A percentile compares a stretch with the other conserved stretches of the same genome.
phyloP scores from a whole-genome alignment of 2,888 invertebrate genomes.

The Chloroclysta siterata region DNA sequence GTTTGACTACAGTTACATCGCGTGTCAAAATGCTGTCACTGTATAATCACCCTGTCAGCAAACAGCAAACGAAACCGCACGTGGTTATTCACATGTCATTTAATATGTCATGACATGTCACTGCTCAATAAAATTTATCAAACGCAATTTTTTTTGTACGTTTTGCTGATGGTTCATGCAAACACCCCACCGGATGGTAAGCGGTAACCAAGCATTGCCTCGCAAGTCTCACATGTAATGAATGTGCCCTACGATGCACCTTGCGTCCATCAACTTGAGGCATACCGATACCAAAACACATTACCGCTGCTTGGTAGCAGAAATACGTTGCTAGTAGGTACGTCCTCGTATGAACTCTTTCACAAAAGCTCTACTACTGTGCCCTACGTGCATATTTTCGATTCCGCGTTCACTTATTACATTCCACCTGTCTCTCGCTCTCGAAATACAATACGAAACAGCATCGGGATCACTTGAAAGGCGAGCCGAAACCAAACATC shows the following conservation, averaged over 20 bases:
- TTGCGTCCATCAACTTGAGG: too few species aligned
- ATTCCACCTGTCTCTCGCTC: slow-evolving; percentile 15
- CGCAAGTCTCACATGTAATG: too few species aligned
- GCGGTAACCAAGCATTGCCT: too few species aligned
- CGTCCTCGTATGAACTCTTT: too few species aligned
- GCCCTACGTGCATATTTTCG: background rate
- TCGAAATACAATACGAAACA: slow-evolving; percentile 35
- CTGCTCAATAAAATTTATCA: slow-evolving; percentile 6
- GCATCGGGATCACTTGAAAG: slow-evolving; percentile 48
- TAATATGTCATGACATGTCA: slow-evolving; percentile 13
- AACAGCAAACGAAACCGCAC: slow-evolving; percentile 11
- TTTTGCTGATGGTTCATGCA: too few species aligned
- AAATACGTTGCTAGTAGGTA: too few species aligned
- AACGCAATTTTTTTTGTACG: background rate
- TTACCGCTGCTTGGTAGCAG: too few species aligned
- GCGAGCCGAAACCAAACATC: slow-evolving; percentile 63
- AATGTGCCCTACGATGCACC: too few species aligned
- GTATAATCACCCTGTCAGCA: slow-evolving; percentile 20
- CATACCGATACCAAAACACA: too few species aligned
- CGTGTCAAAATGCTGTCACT: slow-evolving; percentile 5
- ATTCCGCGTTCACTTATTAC: background rate
- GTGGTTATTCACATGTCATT: slow-evolving; percentile 16
- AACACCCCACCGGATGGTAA: too few species aligned
- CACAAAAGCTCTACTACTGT: too few species aligned
- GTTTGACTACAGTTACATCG: background rate